Evolutionary conservation across 2,888 invertebrate species (phyloP), one percentile per base, ranked within the genome.

Genomic region (Cistogaster globosa): DNA sequence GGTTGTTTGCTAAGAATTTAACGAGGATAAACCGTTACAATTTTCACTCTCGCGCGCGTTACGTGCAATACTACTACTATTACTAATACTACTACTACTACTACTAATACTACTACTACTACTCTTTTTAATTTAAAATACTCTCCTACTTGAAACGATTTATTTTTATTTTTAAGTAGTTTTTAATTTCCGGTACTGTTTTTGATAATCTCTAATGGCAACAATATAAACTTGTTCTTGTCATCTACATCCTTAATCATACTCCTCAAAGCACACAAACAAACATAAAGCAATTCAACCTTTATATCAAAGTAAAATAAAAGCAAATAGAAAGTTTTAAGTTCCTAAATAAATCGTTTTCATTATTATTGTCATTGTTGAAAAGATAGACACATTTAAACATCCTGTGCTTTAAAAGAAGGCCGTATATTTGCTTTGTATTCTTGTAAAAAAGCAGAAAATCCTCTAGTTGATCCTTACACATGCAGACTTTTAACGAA

Each of bases 151-250:
- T 58, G 8, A 20, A 67, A 77, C 68, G 69, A 48, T 18, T 65
- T 72, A n/a, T n/a, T n/a, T n/a, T n/a, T n/a, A n/a, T 63, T 53
- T 57, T 62, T 67, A 80, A 82, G 75, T 68, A 76, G 51, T 87
- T 87, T 87, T 87, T 86, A 86, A 87, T 87, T 86, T 87, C 87
- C 87, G 87, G 86, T 84, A 74, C 84, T 71, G 45, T 83, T 53
- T 72, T 71, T 78, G 26, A 65, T 69, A 58, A 80, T 58, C 78
- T 71, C 32, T 32, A 57, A 45, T 75, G 71, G 20, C 63, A 71
- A 69, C 57, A 38, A 18, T 55, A 26, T 42, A 67, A 77, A 58
- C 53, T 71, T 75, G 51, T 51, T 57, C 32, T 63, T 69, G 69
- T 55, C 74, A 57, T 60, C 36, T 67, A 65, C 67, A 72, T 48